phyloP scores from a whole-genome alignment of 2,113 vertebrate species.

The Hippocampus abdominalis region DNA sequence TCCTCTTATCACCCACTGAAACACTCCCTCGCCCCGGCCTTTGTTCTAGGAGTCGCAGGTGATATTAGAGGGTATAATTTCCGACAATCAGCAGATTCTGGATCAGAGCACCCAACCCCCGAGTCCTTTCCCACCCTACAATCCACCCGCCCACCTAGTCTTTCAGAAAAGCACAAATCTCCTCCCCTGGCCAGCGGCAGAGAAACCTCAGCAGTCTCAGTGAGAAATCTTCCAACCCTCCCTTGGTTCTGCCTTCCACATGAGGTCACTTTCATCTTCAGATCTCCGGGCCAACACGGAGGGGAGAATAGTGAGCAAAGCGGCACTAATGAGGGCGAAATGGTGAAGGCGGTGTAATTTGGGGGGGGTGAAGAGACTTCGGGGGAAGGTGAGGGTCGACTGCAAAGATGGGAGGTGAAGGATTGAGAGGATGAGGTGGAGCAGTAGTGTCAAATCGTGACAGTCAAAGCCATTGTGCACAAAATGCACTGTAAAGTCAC shows the following conservation, averaged over 20 bases:
- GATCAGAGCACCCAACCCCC: slow-evolving; percentile 23
- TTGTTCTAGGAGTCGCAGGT: slow-evolving; percentile 63
- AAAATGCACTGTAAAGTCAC: slow-evolving; percentile 14
- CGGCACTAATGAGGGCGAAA: slow-evolving; percentile 48
- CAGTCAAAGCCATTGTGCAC: slow-evolving; percentile 33
- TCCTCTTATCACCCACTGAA: slow-evolving; percentile 51
- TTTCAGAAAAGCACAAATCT: slow-evolving; percentile 17
- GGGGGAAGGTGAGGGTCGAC: slow-evolving; percentile 24
- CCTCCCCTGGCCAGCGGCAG: slow-evolving; percentile 46
- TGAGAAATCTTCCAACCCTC: slow-evolving; percentile 38
- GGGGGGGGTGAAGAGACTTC: slow-evolving; percentile 3
- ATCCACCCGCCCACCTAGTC: slow-evolving; percentile 12
- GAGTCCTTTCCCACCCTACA: slow-evolving; percentile 22
- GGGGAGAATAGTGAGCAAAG: slow-evolving; percentile 22
- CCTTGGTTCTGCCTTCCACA: slow-evolving; percentile 30
- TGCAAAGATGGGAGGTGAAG: slow-evolving; percentile 4
- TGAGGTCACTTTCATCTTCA: slow-evolving; percentile 61
- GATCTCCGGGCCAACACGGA: slow-evolving; percentile 37
- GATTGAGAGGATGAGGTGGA: slow-evolving; percentile 18
- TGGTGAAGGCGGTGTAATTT: slow-evolving; percentile 23
- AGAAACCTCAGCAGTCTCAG: slow-evolving; percentile 47
- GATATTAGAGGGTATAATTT: slow-evolving; percentile 69
- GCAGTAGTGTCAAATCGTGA: slow-evolving; percentile 24
- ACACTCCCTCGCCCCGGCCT: slow-evolving; percentile 56
- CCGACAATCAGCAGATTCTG: slow-evolving; percentile 70